Evolutionary conservation across 1,140 invertebrate genomes (phyloP).

Genomic region (Drosophila persimilis): DNA sequence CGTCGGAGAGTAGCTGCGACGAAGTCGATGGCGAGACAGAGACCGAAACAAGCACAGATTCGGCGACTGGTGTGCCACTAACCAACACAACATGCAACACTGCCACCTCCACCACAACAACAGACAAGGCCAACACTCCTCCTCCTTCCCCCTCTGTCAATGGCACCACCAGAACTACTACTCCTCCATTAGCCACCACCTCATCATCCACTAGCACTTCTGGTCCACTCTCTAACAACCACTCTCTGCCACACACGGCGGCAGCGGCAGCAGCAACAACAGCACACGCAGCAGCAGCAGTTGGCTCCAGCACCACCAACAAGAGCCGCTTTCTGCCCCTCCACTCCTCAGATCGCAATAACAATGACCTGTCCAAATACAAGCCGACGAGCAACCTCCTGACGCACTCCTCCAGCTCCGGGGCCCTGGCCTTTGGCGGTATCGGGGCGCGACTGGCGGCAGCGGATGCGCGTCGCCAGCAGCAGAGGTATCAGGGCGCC

Average conservation of each 20-base stretch:
- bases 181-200: slow-evolving; percentile 30
- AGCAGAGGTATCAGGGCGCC: slow-evolving; percentile 67
- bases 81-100: slow-evolving; percentile 51
- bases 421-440: slow-evolving; percentile 75
- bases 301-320: slow-evolving; percentile 37
- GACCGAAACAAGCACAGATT: slow-evolving; percentile 30
- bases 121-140: slow-evolving; percentile 49
- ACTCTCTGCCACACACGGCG: slow-evolving; percentile 22
- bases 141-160: slow-evolving; percentile 20
- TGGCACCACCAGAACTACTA: slow-evolving; percentile 12
- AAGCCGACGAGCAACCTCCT: slow-evolving; percentile 59
- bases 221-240: slow-evolving; percentile 60
- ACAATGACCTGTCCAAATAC: slow-evolving; percentile 77
- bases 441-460: slow-evolving; percentile 76
- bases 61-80: slow-evolving; percentile 60
- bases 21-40: slow-evolving; percentile 47
- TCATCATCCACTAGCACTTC: slow-evolving; percentile 50
- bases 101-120: slow-evolving; percentile 38
- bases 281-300: slow-evolving; percentile 25
- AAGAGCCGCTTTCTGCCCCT: slow-evolving; percentile 67
- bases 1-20: slow-evolving; percentile 76
- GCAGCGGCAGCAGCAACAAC: slow-evolving; percentile 48
- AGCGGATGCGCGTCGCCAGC: slow-evolving; percentile 62
- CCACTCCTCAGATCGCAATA: slow-evolving; percentile 68
- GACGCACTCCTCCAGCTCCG: slow-evolving; percentile 78